These are phyloP conservation scores for Melanostigma gelatinosum DNA, from an alignment of 2,113 vertebrate species.

Conservation along the genomic window DNA sequence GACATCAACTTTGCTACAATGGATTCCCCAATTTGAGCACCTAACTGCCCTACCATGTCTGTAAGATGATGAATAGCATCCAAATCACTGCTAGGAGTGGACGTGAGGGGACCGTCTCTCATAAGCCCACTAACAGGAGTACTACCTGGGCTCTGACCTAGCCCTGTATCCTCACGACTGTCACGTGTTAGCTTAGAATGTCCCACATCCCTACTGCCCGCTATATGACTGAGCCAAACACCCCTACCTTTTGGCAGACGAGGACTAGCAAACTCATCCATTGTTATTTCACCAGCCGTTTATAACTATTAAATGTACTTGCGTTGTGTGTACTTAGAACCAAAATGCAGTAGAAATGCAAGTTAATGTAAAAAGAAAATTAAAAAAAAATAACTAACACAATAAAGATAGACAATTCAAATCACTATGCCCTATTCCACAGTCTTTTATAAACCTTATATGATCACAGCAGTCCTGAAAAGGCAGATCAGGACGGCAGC, in stretches of 20 bases:
- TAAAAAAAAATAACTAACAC: too few relatives aligned
- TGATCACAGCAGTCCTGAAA: too few relatives aligned
- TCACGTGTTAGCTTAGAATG: not conserved
- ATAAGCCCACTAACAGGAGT: not conserved
- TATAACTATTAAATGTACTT: too few relatives aligned
- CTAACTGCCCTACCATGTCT: constrained; percentile 21
- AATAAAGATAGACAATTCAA: too few relatives aligned
- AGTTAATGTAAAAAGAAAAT: too few relatives aligned
- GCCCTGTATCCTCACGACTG: not conserved
- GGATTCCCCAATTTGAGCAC: not conserved
- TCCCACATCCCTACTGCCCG: not conserved
- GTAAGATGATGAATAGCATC: not conserved
- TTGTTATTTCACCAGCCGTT: too few relatives aligned
- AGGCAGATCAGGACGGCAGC: too few relatives aligned
- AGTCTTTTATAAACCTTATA: too few relatives aligned
- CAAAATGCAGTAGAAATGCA: too few relatives aligned
- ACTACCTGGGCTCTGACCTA: not conserved
- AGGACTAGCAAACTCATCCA: not conserved
- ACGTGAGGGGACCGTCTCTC: not conserved
- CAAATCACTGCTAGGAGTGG: not conserved
- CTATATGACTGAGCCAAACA: not conserved
- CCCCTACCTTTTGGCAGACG: not conserved
- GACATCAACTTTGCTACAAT: constrained; percentile 19
- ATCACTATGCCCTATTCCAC: too few relatives aligned
- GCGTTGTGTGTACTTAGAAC: too few relatives aligned